Evolutionary conservation across 2,797 vertebrate genomes (phyloP), one percentile per base, ranked within the genome.

Genomic region (Siniperca obscura): DNA sequence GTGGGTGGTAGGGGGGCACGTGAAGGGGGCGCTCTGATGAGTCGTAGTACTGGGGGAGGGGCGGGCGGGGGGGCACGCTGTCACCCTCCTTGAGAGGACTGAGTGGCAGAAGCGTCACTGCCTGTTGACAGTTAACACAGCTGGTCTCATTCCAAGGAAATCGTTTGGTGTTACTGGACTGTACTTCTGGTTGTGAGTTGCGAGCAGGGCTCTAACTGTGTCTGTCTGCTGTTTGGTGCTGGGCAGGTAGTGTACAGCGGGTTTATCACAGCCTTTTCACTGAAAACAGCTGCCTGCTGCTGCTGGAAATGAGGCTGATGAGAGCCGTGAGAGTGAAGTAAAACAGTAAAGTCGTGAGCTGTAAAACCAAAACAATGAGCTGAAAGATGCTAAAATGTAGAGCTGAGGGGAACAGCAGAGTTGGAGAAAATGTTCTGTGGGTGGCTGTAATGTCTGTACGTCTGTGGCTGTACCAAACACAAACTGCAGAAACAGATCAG

Each of bases 31-130:
- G 95, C 92, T 98, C 97, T 88, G 97, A 95, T 86, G 97, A 96
- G 95, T 97, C 96, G 95, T 98, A 98, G 94, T 96, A 97, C 91
- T 97, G 96, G 93, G 98, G 98, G 86, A 98, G 97, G 93, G 98
- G 97, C 80, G 98, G 98, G 92, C 97, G 97, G 82, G 97, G 97
- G 94, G 98, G 98, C 90, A 95, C 95, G 84, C 94, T 89, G 94
- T 96, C 95, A 85, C 96, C 96, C 95, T 97, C 97, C 95, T 96
- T 95, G 91, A 95, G 96, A 93, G 96, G 96, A 95, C 93, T 96
- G 92, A 97, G 96, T 0, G 87, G 88, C 80, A 82, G 89, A 83
- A 84, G 42, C 76, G 66, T 77, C 81, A 88, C 87, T 76, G 90
- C 82, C 93, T 93, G 92, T 86, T 82, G 81, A 93, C 82, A 85